Conservation (phyloP, 2,113 vertebrate species). For the Gallinago undulata region DNA sequence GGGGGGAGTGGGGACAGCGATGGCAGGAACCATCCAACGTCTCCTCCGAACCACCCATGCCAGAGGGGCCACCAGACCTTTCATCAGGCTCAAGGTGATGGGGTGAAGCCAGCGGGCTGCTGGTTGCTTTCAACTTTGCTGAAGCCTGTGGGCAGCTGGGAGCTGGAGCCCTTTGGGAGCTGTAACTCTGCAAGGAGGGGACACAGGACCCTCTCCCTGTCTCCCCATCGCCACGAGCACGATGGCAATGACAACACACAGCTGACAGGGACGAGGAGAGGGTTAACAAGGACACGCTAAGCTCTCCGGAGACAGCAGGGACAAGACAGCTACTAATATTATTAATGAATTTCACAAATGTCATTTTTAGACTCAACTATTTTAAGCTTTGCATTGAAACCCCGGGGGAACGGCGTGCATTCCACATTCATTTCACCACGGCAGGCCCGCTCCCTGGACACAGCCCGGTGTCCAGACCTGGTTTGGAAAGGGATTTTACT, state of each 20-base stretch:
- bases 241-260: rapidly evolving
- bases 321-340: conserved; percentile 41
- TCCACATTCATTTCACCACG: neutral
- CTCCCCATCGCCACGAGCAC: rapidly evolving
- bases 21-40: neutral
- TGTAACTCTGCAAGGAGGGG: neutral
- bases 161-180: neutral
- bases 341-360: conserved; percentile 63
- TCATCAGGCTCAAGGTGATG: rapidly evolving
- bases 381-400: conserved; percentile 12
- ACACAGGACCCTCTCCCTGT: rapidly evolving
- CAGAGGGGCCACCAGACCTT: neutral
- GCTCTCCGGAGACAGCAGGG: conserved; percentile 34
- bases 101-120: neutral
- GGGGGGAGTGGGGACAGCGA: too few species aligned
- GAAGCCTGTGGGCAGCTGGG: rapidly evolving
- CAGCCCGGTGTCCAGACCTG: neutral
- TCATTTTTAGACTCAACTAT: conserved; percentile 53
- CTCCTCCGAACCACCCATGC: neutral
- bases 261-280: neutral
- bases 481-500: neutral
- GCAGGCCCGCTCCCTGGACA: neutral
- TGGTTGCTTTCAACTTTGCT: neutral
- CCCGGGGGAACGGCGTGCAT: neutral
- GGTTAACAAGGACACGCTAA: conserved; percentile 13